Base-by-base conservation (phyloP, 1,140 invertebrate species). In the Dendrolimus kikuchii region DNA sequence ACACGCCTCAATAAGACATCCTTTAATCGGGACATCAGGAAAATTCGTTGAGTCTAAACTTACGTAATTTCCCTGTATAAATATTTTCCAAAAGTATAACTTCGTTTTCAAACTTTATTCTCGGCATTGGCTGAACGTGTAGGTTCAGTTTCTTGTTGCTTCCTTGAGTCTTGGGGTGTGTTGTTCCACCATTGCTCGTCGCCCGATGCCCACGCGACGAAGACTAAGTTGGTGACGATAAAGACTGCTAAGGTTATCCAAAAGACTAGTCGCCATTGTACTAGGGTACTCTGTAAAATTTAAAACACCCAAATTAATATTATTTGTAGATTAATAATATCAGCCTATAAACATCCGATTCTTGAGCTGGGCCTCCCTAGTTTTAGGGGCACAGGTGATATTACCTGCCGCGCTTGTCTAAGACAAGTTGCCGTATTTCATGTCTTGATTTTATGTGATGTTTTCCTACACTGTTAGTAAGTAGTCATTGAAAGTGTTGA, bases 221-320 rank as follows among this genome's bases (percentile, higher is more conserved):
- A 97, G 5, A 95, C 71, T 5, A 94, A 59, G 56, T 93, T 94
- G 0, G 94, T 95, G 7, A 92, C 71, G 6, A 91, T 80, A 61
- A 95, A 94, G 0, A 95, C 90, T 0, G 76, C 92, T 39, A 94
- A 88, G 0, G 93, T 90, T 55, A 96, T 93, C 92, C 94, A 96
- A 73, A 96, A 96, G 2, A 96, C 94, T 4, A 90, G 74, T 53
- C 93, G 89, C 95, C 95, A 97, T 85, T 95, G 91, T 5, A 89
- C 79, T n/a, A 93, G 66, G 5, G 91, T 91, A 68, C 92, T 91
- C 93, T 95, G 81, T 51, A 90, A 89, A 71, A 45, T 55, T 51
- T 39, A 58, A 48, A 56, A 9, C 4, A 40, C 36, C 6, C 36
- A 46, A 46, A 7, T 23, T 6, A n/a, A 6, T 6, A 7, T 45